Evolutionary conservation across 92 coral and sea anemone genomes (phyloP).

Genomic region (Phenganax marumi): DNA sequence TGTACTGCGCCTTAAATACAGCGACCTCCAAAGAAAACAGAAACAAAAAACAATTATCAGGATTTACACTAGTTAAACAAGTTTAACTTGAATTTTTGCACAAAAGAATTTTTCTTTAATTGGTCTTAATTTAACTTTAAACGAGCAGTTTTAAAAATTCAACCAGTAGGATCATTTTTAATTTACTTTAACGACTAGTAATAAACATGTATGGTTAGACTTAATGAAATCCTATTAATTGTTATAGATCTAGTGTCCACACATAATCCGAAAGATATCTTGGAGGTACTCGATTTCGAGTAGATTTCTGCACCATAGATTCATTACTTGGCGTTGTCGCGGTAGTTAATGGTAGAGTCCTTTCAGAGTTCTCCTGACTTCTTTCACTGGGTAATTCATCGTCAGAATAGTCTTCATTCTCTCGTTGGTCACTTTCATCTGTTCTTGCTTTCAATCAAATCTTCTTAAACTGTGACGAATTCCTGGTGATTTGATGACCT

Average conservation of each 20-base stretch:
- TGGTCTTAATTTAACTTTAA: no score
- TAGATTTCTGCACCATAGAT: neutral
- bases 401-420: neutral
- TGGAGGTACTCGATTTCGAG: constrained; percentile 6
- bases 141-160: no score
- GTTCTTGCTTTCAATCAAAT: neutral
- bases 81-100: no score
- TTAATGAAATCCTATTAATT: no score
- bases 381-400: neutral
- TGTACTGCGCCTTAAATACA: no score
- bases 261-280: neutral
- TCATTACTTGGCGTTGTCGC: neutral
- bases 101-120: no score
- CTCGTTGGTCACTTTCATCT: neutral
- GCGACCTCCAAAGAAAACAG: no score
- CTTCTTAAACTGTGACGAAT: neutral
- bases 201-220: no score
- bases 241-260: neutral
- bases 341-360: neutral
- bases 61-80: no score
- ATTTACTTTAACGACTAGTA: no score
- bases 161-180: no score
- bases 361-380: neutral
- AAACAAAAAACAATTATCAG: no score
- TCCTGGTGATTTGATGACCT: neutral